Conservation (phyloP, 2,797 vertebrate species). For the Hippoglossus hippoglossus region DNA sequence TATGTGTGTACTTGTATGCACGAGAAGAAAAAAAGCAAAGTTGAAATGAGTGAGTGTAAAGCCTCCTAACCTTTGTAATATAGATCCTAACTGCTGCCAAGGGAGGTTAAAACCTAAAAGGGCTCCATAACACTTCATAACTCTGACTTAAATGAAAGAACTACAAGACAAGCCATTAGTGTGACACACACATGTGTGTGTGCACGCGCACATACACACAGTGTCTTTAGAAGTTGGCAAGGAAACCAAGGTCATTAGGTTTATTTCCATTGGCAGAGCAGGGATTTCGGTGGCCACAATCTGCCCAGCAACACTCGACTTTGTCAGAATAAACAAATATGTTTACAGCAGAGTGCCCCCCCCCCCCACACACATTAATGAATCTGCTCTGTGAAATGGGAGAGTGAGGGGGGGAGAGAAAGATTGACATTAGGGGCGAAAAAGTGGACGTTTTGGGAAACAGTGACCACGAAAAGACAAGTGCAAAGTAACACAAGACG, state of each 20-base stretch:
- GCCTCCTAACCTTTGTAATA: constrained; percentile 72
- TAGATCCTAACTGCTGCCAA: constrained; percentile 82
- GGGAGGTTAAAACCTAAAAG: constrained; percentile 73
- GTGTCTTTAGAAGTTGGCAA: constrained; percentile 68
- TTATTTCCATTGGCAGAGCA: constrained; percentile 66
- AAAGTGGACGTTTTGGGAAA: background rate
- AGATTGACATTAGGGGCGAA: background rate
- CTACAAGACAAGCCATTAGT: constrained; percentile 76
- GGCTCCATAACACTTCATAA: constrained; percentile 80
- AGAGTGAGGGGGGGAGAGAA: background rate
- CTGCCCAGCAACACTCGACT: constrained; percentile 55
- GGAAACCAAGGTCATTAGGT: constrained; percentile 75
- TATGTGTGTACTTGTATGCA: constrained; percentile 36
- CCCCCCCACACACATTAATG: constrained; percentile 23
- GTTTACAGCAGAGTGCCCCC: constrained; percentile 31
- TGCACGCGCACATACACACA: constrained; percentile 26
- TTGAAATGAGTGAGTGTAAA: constrained; percentile 63
- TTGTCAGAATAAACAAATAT: constrained; percentile 57
- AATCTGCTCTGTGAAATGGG: constrained; percentile 20
- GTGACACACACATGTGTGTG: constrained; percentile 25
- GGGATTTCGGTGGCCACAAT: constrained; percentile 49
- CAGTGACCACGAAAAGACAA: background rate
- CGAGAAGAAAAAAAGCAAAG: constrained; percentile 31
- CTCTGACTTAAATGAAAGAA: constrained; percentile 79
- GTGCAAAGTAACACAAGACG: background rate